These are phyloP conservation scores for Heliconius hermathena DNA, from an alignment of 1,140 invertebrate species.

Conservation along the genomic window DNA sequence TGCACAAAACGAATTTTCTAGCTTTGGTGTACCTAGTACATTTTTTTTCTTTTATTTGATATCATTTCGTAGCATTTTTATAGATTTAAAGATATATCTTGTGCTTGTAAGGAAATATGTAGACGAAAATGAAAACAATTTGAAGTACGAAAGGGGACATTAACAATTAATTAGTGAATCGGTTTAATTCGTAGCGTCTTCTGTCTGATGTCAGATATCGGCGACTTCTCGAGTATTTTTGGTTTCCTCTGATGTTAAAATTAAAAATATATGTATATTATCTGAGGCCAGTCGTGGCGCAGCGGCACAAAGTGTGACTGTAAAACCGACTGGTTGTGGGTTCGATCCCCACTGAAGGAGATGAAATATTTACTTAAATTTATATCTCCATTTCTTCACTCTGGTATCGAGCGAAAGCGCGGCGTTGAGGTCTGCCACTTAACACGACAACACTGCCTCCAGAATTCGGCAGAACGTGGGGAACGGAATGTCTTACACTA, in stretches of 20 bases:
- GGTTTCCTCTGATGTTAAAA: background rate
- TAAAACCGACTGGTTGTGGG: too few relatives aligned
- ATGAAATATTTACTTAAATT: too few relatives aligned
- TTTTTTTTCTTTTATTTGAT: background rate
- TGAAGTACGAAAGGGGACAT: background rate
- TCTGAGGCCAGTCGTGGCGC: too few relatives aligned
- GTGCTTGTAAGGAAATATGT: background rate
- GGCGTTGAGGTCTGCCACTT: too few relatives aligned
- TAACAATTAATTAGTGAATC: background rate
- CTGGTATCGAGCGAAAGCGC: too few relatives aligned
- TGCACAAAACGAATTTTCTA: background rate
- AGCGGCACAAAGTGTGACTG: too few relatives aligned
- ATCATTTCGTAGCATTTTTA: background rate
- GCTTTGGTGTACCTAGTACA: background rate
- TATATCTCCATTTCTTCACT: too few relatives aligned
- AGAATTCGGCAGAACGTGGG: too few relatives aligned
- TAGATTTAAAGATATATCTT: background rate
- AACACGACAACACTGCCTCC: too few relatives aligned
- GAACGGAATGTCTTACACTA: too few relatives aligned
- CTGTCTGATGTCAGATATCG: background rate
- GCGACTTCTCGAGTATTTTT: background rate
- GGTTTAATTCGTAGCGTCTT: background rate
- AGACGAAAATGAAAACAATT: background rate
- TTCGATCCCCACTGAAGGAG: too few relatives aligned
- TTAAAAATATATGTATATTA: background rate